A percentile compares a stretch with the other conserved stretches of the same genome.
Conservation (phyloP, 2,888 invertebrate genomes). For the Erynnis tages region DNA sequence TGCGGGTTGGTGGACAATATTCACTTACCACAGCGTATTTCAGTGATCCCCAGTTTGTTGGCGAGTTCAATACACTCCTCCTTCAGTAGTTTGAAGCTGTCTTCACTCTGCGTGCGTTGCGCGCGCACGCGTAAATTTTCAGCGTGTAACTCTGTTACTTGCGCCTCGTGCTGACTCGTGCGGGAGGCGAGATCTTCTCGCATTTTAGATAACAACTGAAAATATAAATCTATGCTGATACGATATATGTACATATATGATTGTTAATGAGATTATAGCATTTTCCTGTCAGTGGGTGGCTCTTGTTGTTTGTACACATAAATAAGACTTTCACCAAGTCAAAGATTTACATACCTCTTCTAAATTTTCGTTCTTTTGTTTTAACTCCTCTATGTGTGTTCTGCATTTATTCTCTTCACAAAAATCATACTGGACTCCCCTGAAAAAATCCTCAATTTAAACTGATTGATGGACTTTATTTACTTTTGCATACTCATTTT, state of each 20-base stretch:
- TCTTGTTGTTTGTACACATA: no score
- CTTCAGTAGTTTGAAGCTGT: constrained; percentile 29
- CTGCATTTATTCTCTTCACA: constrained; percentile 62
- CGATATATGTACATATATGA: no score
- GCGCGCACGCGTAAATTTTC: constrained; percentile 40
- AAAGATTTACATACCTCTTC: constrained; percentile 57
- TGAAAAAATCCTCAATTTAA: no score
- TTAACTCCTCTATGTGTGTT: constrained; percentile 55
- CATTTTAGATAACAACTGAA: constrained; percentile 51
- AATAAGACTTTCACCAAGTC: no score
- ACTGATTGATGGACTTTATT: no score
- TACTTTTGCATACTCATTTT: no score
- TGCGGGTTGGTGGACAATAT: background rate
- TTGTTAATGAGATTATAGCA: no score
- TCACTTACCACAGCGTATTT: constrained; percentile 41
- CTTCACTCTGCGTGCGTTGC: constrained; percentile 32
- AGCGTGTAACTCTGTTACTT: constrained; percentile 38
- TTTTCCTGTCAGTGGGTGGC: no score
- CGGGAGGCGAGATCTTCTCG: constrained; percentile 37
- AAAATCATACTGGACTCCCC: constrained; percentile 32
- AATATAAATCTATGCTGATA: no score
- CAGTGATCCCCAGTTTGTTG: constrained; percentile 35
- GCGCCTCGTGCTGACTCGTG: constrained; percentile 19
- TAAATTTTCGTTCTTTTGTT: constrained; percentile 52
- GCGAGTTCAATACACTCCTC: constrained; percentile 29